phyloP scores from a whole-genome alignment of 2,888 invertebrate genomes.

The Blastobasis adustella region DNA sequence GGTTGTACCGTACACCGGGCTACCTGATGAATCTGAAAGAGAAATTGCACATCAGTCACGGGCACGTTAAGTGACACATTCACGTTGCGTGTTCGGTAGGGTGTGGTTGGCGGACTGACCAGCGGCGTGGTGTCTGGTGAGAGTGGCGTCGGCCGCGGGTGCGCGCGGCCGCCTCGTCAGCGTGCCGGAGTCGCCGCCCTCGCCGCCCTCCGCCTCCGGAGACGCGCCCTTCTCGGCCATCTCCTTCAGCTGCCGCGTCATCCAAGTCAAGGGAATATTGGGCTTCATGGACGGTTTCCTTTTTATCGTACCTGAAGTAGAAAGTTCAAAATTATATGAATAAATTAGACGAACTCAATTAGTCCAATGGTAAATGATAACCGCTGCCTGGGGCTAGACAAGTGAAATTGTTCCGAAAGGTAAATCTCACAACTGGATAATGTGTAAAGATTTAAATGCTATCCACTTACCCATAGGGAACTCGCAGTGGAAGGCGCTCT shows the following conservation, averaged over 20 bases:
- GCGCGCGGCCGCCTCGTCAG: conserved; percentile 70
- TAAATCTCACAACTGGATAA: background rate
- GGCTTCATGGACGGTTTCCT: conserved; percentile 95
- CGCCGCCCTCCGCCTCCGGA: conserved; percentile 42
- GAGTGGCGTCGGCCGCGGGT: conserved; percentile 50
- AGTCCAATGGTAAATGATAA: background rate
- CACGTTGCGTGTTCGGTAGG: background rate
- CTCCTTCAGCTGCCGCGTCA: conserved; percentile 92
- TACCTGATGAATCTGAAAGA: conserved; percentile 37
- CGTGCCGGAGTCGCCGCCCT: conserved; percentile 72
- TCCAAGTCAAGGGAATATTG: conserved; percentile 91
- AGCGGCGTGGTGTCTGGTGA: conserved; percentile 49
- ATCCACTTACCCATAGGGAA: conserved; percentile 78
- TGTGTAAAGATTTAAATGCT: background rate
- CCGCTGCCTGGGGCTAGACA: background rate
- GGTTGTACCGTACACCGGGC: conserved; percentile 29
- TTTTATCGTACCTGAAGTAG: conserved; percentile 84
- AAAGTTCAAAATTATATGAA: too few relatives aligned
- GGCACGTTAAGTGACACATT: too few relatives aligned
- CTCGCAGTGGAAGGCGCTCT: conserved; percentile 84
- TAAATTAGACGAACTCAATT: background rate
- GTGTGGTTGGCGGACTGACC: conserved; percentile 26
- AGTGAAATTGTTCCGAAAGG: background rate
- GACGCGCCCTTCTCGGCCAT: conserved; percentile 81
- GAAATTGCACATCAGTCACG: background rate